Base-by-base conservation (phyloP, 2,888 invertebrate species). In the Frankliniella intonsa region DNA sequence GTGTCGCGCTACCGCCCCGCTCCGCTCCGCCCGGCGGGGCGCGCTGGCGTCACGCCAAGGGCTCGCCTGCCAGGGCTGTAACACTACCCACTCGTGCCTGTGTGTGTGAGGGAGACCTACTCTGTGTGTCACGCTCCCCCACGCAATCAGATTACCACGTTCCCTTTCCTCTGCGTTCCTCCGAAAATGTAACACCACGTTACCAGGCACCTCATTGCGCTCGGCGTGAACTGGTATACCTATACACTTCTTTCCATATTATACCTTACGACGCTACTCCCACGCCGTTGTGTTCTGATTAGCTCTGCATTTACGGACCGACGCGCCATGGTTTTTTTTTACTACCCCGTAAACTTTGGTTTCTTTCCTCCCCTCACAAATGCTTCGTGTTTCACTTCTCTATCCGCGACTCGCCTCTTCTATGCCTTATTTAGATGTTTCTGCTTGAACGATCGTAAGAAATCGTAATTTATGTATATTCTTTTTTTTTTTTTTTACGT, bases 301-400 rank as follows among this genome's bases (percentile, higher is more conserved):
- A 76, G 69, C 69, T 76, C 69, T 76, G 69, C 69, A 76, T 76
- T 76, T 76, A 25, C 69, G 69, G 69, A 25, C 69, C 25, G 55
- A 19, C 55, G 22, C 22, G 69, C 25, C 25, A 76, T 25, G 69
- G 22, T 76, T 76, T 25, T 25, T 76, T 76, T 76, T 25, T 25
- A 76, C 25, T 22, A 8, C 22, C 25, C 69, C 22, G 25, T 76
- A 76, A 76, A 25, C 69, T 25, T 76, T 22, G 22, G 69, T 9
- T 25, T 12, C 22, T 76, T 8, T 8, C 69, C 25, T 62, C 17
- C 38, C 38, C 38, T 38, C 38, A 38, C 38, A 38, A 38, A 38
- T 5, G 62, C 69, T 25, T 12, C 25, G 25, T 25, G 25, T 12
- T 76, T 76, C 25, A 2, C 1, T 22, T 76, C 25, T 69, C 69